A percentile compares a stretch with the other conserved stretches of the same genome.
phyloP scores from a whole-genome alignment of 2,888 invertebrate species.

The Encarsia formosa region DNA sequence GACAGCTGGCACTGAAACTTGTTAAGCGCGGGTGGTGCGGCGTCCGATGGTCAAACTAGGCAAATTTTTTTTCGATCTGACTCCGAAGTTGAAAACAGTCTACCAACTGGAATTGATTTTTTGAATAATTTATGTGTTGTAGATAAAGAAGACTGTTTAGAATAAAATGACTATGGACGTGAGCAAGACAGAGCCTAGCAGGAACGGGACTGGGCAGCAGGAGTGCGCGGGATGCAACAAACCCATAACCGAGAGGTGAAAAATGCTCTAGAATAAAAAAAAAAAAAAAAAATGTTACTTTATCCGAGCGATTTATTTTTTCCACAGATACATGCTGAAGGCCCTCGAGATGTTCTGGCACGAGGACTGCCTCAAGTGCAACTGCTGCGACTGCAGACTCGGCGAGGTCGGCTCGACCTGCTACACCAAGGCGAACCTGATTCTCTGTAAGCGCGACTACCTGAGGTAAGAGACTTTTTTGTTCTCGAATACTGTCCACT shows the following conservation, averaged over 20 bases:
- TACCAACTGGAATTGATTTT: too few species aligned
- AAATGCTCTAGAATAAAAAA: conserved; percentile 11
- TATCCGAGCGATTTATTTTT: not conserved
- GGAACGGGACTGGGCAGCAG: conserved; percentile 52
- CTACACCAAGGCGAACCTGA: conserved; percentile 85
- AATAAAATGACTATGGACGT: conserved; percentile 49
- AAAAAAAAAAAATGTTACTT: not conserved
- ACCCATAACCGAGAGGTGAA: conserved; percentile 72
- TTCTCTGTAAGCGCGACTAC: conserved; percentile 88
- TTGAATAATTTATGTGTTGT: conserved; percentile 22
- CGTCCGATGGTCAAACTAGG: too few species aligned
- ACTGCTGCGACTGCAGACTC: conserved; percentile 88
- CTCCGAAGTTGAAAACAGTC: too few species aligned
- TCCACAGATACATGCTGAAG: conserved; percentile 62
- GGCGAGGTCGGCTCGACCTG: conserved; percentile 89
- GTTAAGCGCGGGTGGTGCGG: conserved; percentile 35
- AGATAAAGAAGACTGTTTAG: conserved; percentile 17
- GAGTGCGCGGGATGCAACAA: conserved; percentile 85
- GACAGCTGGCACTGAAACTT: conserved; percentile 50
- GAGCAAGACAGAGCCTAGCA: conserved; percentile 45
- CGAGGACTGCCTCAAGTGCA: conserved; percentile 89
- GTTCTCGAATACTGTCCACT: not conserved
- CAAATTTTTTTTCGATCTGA: too few species aligned
- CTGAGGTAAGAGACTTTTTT: conserved; percentile 64
- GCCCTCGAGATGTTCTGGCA: conserved; percentile 91